Conservation (phyloP, 2,888 invertebrate genomes). For the Choristoneura rosaceana region DNA sequence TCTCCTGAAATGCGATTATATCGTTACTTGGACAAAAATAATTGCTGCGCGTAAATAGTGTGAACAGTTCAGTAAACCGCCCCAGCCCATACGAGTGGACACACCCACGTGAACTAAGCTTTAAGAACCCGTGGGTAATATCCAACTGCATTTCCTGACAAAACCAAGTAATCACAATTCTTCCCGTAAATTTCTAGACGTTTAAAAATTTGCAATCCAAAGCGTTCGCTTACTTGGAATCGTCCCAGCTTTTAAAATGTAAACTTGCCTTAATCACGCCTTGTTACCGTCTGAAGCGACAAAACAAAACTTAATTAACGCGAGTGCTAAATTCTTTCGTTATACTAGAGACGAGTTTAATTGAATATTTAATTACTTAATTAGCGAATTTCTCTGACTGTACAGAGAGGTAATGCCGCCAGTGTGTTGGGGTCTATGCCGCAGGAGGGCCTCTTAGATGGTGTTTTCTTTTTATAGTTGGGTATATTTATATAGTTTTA, state of each 20-base stretch:
- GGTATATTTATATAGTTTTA: too few species aligned
- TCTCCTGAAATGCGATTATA: constrained; percentile 21
- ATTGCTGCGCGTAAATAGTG: constrained; percentile 29
- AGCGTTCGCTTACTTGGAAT: not conserved
- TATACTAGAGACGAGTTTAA: constrained; percentile 36
- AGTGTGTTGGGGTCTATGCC: too few species aligned
- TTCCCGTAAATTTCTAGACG: not conserved
- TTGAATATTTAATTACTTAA: constrained; percentile 42
- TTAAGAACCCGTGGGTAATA: not conserved
- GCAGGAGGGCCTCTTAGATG: too few species aligned
- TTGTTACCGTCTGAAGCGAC: constrained; percentile 30
- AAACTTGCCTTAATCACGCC: constrained; percentile 15
- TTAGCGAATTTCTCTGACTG: too few species aligned
- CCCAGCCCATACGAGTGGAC: not conserved
- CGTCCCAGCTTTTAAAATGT: not conserved
- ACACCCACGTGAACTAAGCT: not conserved
- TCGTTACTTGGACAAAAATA: constrained; percentile 25
- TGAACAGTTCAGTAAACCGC: not conserved
- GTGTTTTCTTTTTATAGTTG: too few species aligned
- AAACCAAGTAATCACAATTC: not conserved
- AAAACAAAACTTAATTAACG: constrained; percentile 35
- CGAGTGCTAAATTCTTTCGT: constrained; percentile 37
- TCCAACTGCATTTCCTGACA: not conserved
- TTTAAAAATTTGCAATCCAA: not conserved
- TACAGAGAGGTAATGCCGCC: too few species aligned